These are phyloP conservation scores for Poecilia picta DNA, from an alignment of 2,797 vertebrate species.

Conservation along the genomic window DNA sequence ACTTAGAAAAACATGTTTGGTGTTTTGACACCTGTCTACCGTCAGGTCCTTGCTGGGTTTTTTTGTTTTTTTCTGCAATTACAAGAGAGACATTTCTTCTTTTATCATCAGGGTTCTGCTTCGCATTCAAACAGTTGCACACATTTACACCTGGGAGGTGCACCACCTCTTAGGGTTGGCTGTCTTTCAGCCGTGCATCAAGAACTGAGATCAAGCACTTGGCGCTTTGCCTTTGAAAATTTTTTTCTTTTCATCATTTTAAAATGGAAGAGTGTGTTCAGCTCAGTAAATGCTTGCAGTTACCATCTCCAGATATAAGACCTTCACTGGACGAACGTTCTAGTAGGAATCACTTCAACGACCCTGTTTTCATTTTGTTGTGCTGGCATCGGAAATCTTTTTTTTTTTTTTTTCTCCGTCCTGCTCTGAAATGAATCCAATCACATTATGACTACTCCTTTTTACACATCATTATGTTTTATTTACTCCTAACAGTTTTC, in stretches of 20 bases:
- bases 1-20: conserved; percentile 14
- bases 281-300: conserved; percentile 54
- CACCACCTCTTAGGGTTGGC: conserved; percentile 57
- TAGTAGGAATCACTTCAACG: conserved; percentile 23
- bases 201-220: conserved; percentile 64
- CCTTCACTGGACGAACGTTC: conserved; percentile 18
- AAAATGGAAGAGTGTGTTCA: conserved; percentile 50
- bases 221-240: conserved; percentile 59
- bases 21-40: conserved; percentile 34
- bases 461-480: conserved; percentile 22
- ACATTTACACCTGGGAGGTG: conserved; percentile 69
- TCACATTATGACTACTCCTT: conserved; percentile 29
- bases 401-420: conserved; percentile 1
- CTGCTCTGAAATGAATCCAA: conserved; percentile 28
- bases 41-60: not conserved
- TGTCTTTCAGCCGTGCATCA: conserved; percentile 48
- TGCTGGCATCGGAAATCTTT: conserved; percentile 17
- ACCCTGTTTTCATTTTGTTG: conserved; percentile 9
- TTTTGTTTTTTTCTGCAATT: conserved; percentile 10
- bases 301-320: conserved; percentile 40
- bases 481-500: conserved; percentile 15
- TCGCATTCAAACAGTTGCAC: conserved; percentile 63
- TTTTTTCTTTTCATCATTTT: conserved; percentile 63
- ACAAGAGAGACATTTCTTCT: not conserved
- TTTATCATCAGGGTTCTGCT: conserved; percentile 40